phyloP scores from a whole-genome alignment of 2,113 vertebrate species.

The Orientallactaga bullata region DNA sequence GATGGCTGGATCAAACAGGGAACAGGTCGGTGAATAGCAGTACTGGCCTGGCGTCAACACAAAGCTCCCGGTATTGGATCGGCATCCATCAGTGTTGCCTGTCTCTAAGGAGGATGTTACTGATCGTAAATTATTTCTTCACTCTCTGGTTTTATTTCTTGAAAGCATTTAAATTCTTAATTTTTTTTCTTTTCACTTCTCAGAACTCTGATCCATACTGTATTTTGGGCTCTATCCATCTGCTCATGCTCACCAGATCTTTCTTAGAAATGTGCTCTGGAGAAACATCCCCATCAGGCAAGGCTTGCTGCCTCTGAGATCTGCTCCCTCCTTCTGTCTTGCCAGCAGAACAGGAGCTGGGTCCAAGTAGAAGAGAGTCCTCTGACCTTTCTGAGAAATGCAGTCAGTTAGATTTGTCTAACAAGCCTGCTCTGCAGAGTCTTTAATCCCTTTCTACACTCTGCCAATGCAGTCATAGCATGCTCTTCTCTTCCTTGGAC shows the following conservation, averaged over 20 bases:
- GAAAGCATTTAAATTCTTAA: conserved; percentile 9
- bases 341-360: neutral
- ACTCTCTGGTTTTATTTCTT: conserved; percentile 21
- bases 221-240: neutral
- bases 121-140: conserved; percentile 23
- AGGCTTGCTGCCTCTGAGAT: neutral
- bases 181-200: neutral
- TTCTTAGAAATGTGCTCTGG: neutral
- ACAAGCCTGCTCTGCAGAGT: neutral
- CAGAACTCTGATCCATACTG: neutral
- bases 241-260: neutral
- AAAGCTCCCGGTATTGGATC: neutral
- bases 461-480: neutral
- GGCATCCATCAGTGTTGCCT: neutral
- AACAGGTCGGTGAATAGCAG: neutral
- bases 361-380: neutral
- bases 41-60: neutral
- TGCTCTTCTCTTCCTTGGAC: neutral
- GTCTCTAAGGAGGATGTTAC: neutral
- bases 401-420: neutral
- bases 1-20: neutral
- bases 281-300: neutral
- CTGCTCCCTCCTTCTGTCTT: neutral
- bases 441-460: neutral
- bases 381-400: neutral